Base-by-base conservation (phyloP, 64 coral and sea anemone genomes). In the Exaiptasia diaphana region DNA sequence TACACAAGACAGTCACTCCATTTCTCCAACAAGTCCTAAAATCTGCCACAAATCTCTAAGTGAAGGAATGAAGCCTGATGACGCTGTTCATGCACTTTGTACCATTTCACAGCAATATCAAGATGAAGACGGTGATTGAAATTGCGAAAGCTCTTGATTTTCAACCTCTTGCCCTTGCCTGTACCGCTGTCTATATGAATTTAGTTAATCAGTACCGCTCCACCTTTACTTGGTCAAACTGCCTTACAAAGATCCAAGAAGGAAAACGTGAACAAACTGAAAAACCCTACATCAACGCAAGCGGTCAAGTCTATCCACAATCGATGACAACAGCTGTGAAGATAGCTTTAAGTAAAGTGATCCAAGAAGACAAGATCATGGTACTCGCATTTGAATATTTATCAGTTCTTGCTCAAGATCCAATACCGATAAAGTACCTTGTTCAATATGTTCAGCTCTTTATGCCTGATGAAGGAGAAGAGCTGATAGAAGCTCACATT, bases 251-350 rank as follows among this genome's bases (percentile, higher is more conserved):
- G 25, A 39, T 75, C 27, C 40, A 75, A 28, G 43, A 75, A 2
- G 25, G 26, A 18, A 46, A 50, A 75, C 72, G 45, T 31, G 72
- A 42, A 30, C 18, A 39, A 18, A 79, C 76, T 12, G 76, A 79
- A 58, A 55, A 21, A 58, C 17, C 35, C 8, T 79, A 59, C 31
- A 25, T 33, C 10, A 57, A 79, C 27, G 38, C 34, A 38, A 79
- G 53, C 37, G 5, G n/a, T n/a, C 34, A 21, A 21, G 25, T 8
- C 37, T 79, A 79, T 54, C 76, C 7, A 26, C n/a, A 33, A 54
- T 28, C 76, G 22, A 79, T 79, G 50, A 79, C 50, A 35, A 21
- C 41, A 35, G 76, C 76, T 38, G 76, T 79, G 11, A 52, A 49
- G 23, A 38, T 79, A n/a, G 49, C 50, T 53, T 42, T 79, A 27